phyloP scores from a whole-genome alignment of 2,797 vertebrate species.

The Hemibagrus guttatus region DNA sequence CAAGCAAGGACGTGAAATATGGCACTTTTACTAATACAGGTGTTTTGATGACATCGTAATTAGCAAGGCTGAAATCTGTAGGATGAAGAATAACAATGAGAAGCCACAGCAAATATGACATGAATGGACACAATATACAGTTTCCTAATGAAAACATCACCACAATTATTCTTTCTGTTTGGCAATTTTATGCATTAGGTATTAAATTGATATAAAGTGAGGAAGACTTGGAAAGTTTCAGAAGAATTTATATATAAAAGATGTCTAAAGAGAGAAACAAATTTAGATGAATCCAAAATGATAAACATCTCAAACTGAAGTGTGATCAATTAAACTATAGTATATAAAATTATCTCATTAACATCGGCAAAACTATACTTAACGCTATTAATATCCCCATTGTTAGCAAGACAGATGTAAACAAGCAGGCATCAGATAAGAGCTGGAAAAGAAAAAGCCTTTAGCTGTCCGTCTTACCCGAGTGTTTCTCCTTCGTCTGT shows the following conservation, averaged over 20 bases:
- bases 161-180: background rate
- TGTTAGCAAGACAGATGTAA: background rate
- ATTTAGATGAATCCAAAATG: background rate
- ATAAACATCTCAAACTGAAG: background rate
- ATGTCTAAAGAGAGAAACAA: background rate
- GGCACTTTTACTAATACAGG: slow-evolving; percentile 33
- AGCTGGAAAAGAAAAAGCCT: slow-evolving; percentile 59
- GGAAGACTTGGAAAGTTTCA: background rate
- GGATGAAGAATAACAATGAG: slow-evolving; percentile 64
- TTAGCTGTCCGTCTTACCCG: slow-evolving; percentile 72
- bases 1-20: slow-evolving; percentile 18
- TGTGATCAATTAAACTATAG: background rate
- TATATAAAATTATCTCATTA: background rate
- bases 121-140: background rate
- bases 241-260: background rate
- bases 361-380: background rate
- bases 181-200: background rate
- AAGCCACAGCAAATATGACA: slow-evolving; percentile 61
- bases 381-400: background rate
- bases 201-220: background rate
- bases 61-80: slow-evolving; percentile 55
- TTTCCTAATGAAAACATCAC: slow-evolving; percentile 46
- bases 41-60: slow-evolving; percentile 23
- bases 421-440: background rate
- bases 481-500: slow-evolving; percentile 70